Conservation (phyloP, 1,140 invertebrate species). For the Drosophila sulfurigaster region DNA sequence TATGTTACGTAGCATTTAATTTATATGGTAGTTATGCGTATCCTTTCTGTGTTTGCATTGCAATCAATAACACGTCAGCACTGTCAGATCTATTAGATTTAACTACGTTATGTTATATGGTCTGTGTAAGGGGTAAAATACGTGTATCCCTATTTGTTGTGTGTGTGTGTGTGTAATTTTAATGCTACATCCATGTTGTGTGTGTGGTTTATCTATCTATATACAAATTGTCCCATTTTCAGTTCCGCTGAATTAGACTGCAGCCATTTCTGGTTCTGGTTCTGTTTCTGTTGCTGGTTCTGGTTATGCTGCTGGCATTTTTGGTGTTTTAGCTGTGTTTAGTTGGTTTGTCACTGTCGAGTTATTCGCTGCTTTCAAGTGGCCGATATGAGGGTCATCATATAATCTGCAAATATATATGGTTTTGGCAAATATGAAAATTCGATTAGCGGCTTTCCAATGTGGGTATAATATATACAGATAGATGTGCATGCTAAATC, state of each 20-base stretch:
- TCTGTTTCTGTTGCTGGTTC: not conserved
- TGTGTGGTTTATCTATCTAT: conserved; percentile 48
- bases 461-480: conserved; percentile 3
- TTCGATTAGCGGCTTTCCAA: conserved; percentile 70
- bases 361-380: conserved; percentile 42
- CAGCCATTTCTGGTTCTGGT: conserved; percentile 28
- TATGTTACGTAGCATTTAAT: conserved; percentile 15
- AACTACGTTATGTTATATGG: conserved; percentile 31
- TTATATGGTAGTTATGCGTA: conserved; percentile 52
- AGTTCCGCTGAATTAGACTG: conserved; percentile 62
- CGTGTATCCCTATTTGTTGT: conserved; percentile 6
- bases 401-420: conserved; percentile 74
- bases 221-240: conserved; percentile 69
- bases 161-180: conserved; percentile 29
- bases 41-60: conserved; percentile 24
- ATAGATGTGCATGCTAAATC: conserved; percentile 37
- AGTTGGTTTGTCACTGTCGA: conserved; percentile 20
- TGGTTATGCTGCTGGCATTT: conserved; percentile 28
- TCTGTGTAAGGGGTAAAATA: conserved; percentile 1
- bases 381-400: conserved; percentile 72
- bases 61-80: conserved; percentile 54
- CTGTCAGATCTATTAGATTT: conserved; percentile 35
- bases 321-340: conserved; percentile 30
- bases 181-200: conserved; percentile 44
- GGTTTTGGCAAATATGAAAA: conserved; percentile 60